These are phyloP conservation scores for Argyresthia albistria DNA, from an alignment of 2,888 invertebrate genomes.

Conservation along the genomic window DNA sequence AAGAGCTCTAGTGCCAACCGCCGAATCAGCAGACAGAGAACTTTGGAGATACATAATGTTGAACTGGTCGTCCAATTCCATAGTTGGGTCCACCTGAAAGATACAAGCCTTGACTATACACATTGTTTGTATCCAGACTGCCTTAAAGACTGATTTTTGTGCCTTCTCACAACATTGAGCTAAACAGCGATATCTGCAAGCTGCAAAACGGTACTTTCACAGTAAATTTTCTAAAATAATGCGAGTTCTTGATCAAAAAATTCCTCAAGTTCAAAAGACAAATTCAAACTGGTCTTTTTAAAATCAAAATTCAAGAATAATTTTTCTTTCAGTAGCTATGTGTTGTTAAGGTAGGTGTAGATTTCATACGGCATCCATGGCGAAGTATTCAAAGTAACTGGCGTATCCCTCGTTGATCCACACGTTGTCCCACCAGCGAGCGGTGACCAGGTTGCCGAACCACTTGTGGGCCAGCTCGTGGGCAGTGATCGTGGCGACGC, in stretches of 20 bases:
- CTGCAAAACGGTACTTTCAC: too few relatives aligned
- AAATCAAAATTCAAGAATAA: too few relatives aligned
- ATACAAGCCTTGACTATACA: too few relatives aligned
- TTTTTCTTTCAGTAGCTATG: too few relatives aligned
- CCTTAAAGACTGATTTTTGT: too few relatives aligned
- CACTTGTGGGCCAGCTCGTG: conserved; percentile 81
- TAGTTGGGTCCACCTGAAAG: conserved; percentile 30
- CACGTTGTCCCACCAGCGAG: conserved; percentile 80
- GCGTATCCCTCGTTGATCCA: conserved; percentile 87
- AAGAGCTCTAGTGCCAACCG: conserved; percentile 66
- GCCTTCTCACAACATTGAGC: too few relatives aligned
- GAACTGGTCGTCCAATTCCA: conserved; percentile 80
- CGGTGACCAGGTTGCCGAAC: conserved; percentile 84
- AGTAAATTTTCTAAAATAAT: too few relatives aligned
- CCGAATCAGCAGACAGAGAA: conserved; percentile 60
- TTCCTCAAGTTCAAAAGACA: too few relatives aligned
- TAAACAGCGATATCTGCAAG: too few relatives aligned
- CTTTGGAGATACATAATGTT: conserved; percentile 78
- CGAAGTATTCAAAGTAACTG: conserved; percentile 78
- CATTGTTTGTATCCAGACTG: too few relatives aligned
- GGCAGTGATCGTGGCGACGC: conserved; percentile 65
- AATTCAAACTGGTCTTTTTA: too few relatives aligned
- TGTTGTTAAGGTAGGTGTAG: neutral
- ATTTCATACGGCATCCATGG: conserved; percentile 49
- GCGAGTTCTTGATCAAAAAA: too few relatives aligned